Conservation (phyloP, 2,888 invertebrate species). For the Hypomecis atomaria region DNA sequence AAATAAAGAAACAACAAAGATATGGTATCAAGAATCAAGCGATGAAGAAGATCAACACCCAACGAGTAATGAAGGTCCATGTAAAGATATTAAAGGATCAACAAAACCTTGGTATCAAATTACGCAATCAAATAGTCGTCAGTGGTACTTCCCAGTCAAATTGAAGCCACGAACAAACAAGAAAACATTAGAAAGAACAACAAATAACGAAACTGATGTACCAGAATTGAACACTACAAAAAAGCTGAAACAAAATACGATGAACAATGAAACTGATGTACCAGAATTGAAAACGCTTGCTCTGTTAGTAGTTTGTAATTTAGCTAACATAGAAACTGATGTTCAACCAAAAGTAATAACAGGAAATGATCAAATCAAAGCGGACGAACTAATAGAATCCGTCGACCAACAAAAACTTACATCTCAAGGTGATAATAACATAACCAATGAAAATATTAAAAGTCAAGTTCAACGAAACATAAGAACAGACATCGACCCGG, state of each 20-base stretch:
- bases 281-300: conserved; percentile 2
- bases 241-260: background rate
- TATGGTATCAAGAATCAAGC: conserved; percentile 3
- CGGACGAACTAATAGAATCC: background rate
- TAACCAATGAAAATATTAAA: too few species aligned
- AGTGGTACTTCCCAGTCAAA: background rate
- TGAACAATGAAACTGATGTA: background rate
- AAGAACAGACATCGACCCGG: too few species aligned
- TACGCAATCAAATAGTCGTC: background rate
- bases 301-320: background rate
- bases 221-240: background rate
- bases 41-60: background rate
- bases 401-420: too few species aligned
- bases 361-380: background rate
- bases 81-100: background rate
- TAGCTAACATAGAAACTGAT: background rate
- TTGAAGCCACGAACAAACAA: background rate
- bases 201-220: background rate
- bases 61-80: background rate
- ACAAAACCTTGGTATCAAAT: background rate
- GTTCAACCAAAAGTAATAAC: background rate
- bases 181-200: too few species aligned
- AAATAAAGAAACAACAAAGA: background rate
- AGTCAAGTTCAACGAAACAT: too few species aligned
- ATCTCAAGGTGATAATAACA: too few species aligned